Evolutionary conservation across 2,888 invertebrate genomes (phyloP).

Genomic region (Deroplatys truncata): DNA sequence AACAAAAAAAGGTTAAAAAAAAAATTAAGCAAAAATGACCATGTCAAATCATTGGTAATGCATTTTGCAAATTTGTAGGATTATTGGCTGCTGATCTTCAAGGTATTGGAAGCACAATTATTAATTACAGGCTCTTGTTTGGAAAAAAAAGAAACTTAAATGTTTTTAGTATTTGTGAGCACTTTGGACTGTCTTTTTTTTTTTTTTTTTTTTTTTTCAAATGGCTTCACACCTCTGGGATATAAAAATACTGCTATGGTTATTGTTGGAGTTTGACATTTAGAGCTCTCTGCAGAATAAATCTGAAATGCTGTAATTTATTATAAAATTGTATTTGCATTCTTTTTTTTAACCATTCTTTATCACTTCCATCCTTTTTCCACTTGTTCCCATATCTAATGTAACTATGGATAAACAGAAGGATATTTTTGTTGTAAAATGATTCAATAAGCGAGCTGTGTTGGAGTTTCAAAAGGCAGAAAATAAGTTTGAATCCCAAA

Average conservation of each 20-base stretch:
- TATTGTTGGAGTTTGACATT: background rate
- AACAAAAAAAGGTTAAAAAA: background rate
- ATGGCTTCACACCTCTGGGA: background rate
- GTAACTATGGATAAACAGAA: too few relatives aligned
- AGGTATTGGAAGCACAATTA: background rate
- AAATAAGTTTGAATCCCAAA: too few relatives aligned
- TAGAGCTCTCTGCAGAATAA: background rate
- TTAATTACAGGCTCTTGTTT: background rate
- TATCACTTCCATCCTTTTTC: background rate
- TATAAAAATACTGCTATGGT: background rate
- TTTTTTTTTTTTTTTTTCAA: background rate
- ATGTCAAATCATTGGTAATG: background rate
- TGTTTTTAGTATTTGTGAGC: background rate
- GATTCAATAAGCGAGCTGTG: too few relatives aligned
- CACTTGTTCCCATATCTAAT: background rate
- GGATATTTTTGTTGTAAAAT: too few relatives aligned
- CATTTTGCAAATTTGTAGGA: slow-evolving; percentile 6
- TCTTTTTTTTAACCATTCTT: background rate
- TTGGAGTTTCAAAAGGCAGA: too few relatives aligned
- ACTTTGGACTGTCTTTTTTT: background rate
- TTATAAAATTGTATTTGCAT: background rate
- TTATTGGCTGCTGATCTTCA: background rate
- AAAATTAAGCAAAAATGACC: background rate
- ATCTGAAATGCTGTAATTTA: background rate
- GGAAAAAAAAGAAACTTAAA: background rate